These are phyloP conservation scores for Eumacrocentrus americanus DNA, from an alignment of 2,888 invertebrate genomes.

Conservation along the genomic window DNA sequence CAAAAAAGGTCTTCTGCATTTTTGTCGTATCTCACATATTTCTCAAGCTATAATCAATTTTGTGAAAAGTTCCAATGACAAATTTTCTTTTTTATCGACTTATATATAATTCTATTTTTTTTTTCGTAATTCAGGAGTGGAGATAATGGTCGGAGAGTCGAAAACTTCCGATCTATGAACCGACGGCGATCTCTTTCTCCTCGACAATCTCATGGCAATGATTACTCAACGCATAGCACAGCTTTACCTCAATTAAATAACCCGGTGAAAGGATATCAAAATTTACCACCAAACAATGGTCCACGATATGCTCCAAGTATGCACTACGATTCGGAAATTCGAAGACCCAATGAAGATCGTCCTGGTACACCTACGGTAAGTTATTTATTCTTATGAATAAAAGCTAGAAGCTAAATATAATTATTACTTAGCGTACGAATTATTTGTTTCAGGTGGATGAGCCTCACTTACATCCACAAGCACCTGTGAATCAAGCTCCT, in stretches of 20 bases:
- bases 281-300: slow-evolving; percentile 51
- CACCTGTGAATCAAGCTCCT: slow-evolving; percentile 49
- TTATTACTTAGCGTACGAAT: too few relatives aligned
- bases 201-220: slow-evolving; percentile 52
- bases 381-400: not conserved
- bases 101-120: not conserved
- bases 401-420: not conserved
- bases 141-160: slow-evolving; percentile 52
- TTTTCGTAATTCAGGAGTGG: slow-evolving; percentile 41
- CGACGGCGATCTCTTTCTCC: slow-evolving; percentile 55
- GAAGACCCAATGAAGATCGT: slow-evolving; percentile 66
- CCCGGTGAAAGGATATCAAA: slow-evolving; percentile 54
- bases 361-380: slow-evolving; percentile 74
- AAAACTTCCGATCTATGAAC: slow-evolving; percentile 50
- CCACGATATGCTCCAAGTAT: slow-evolving; percentile 52
- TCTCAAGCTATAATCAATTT: too few relatives aligned
- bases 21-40: too few relatives aligned
- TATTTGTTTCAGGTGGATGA: slow-evolving; percentile 53
- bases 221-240: slow-evolving; percentile 48
- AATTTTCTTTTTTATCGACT: too few relatives aligned
- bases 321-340: slow-evolving; percentile 57
- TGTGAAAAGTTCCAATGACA: too few relatives aligned
- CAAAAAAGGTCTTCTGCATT: too few relatives aligned
- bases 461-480: slow-evolving; percentile 53
- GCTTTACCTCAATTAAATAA: slow-evolving; percentile 49